These are phyloP conservation scores for Octonoba sinensis DNA, from an alignment of 2,888 invertebrate species.

Conservation along the genomic window DNA sequence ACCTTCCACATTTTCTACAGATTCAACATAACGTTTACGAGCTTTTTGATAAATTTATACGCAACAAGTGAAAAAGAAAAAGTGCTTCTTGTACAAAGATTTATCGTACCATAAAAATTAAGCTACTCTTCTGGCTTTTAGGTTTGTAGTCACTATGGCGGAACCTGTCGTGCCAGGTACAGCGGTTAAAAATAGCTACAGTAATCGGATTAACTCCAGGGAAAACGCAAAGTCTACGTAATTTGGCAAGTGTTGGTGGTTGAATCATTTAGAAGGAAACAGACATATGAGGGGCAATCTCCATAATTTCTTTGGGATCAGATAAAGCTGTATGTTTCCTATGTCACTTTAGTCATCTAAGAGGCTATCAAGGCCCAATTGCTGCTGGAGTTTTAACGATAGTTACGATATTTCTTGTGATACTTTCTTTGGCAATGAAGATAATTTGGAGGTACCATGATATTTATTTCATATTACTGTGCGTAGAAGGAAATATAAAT, in stretches of 20 bases:
- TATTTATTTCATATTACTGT: too few relatives aligned
- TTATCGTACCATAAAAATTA: constrained; percentile 57
- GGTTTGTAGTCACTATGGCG: neutral
- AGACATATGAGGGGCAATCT: constrained; percentile 4
- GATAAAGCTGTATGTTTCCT: constrained; percentile 1
- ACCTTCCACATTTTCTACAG: too few relatives aligned
- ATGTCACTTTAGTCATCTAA: neutral
- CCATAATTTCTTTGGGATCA: neutral
- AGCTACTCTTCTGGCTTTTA: constrained; percentile 32
- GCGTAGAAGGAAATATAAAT: too few relatives aligned
- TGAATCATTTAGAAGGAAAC: constrained; percentile 47
- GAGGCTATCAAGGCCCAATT: too few relatives aligned
- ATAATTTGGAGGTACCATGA: too few relatives aligned
- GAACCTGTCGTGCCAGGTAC: constrained; percentile 1
- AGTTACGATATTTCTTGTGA: too few relatives aligned
- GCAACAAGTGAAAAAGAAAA: constrained; percentile 39
- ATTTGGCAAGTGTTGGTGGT: constrained; percentile 36
- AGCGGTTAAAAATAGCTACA: constrained; percentile 47
- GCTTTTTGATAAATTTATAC: constrained; percentile 34
- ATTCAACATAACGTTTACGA: too few relatives aligned
- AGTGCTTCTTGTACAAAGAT: constrained; percentile 12
- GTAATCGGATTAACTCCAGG: constrained; percentile 41
- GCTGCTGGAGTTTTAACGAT: too few relatives aligned
- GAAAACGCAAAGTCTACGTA: constrained; percentile 6
- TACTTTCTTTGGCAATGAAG: too few relatives aligned